phyloP scores from a whole-genome alignment of 1,140 invertebrate species.

The Caenorhabditis inopinata region DNA sequence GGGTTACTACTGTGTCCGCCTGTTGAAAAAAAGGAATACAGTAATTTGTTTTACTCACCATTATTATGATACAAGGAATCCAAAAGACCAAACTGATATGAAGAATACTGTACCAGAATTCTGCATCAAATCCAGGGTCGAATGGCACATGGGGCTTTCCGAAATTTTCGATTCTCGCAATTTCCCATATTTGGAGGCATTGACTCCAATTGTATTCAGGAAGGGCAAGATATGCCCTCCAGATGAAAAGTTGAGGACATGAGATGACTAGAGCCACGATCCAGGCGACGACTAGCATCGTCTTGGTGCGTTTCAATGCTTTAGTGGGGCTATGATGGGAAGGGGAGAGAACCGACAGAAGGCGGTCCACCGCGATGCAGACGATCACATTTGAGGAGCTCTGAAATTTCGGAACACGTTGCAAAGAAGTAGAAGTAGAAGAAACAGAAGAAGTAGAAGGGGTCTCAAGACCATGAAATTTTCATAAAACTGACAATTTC shows the following conservation, averaged over 20 bases:
- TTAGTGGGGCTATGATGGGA: slow-evolving; percentile 58
- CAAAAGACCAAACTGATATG: slow-evolving; percentile 63
- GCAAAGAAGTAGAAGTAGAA: neutral
- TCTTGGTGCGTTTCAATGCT: slow-evolving; percentile 55
- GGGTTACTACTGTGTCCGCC: too few relatives aligned
- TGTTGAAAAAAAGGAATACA: too few relatives aligned
- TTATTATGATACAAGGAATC: slow-evolving; percentile 58
- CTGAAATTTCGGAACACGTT: slow-evolving; percentile 17
- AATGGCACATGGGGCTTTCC: slow-evolving; percentile 43
- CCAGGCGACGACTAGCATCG: slow-evolving; percentile 61
- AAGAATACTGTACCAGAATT: slow-evolving; percentile 58
- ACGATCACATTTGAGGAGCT: slow-evolving; percentile 53
- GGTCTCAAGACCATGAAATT: too few relatives aligned
- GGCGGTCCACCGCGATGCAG: slow-evolving; percentile 57
- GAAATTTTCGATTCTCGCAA: slow-evolving; percentile 53
- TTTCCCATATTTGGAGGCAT: slow-evolving; percentile 65
- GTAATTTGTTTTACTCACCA: too few relatives aligned
- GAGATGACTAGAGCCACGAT: slow-evolving; percentile 57
- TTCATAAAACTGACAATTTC: too few relatives aligned
- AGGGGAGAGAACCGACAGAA: slow-evolving; percentile 59
- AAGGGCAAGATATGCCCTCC: slow-evolving; percentile 58
- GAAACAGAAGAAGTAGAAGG: neutral
- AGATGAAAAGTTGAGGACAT: slow-evolving; percentile 59
- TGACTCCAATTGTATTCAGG: slow-evolving; percentile 61
- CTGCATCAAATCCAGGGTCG: slow-evolving; percentile 45